Conservation (phyloP, 2,113 vertebrate genomes). For the Mustelus asterias region DNA sequence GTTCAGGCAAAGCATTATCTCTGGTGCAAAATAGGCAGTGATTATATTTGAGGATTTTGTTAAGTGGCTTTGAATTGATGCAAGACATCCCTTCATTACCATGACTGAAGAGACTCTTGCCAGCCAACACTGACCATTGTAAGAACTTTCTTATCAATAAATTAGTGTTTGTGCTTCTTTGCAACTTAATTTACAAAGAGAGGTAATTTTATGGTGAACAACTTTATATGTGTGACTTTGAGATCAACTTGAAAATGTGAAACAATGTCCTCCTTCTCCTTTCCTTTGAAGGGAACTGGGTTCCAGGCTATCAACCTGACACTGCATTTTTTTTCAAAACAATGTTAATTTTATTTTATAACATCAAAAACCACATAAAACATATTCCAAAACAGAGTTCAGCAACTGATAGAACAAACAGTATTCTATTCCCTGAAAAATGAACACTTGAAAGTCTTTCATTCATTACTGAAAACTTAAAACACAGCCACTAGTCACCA, state of each 20-base stretch:
- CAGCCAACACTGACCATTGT: not conserved
- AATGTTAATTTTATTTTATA: too few relatives aligned
- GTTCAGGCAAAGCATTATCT: constrained; percentile 19
- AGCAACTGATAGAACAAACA: too few relatives aligned
- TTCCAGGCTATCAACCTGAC: not conserved
- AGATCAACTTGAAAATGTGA: not conserved
- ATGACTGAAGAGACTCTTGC: not conserved
- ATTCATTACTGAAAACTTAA: too few relatives aligned
- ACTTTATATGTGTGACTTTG: not conserved
- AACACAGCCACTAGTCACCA: too few relatives aligned
- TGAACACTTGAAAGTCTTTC: too few relatives aligned
- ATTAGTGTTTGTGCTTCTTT: not conserved
- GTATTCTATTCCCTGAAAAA: too few relatives aligned
- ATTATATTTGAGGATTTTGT: not conserved
- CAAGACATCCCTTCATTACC: not conserved
- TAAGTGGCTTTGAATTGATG: constrained; percentile 4
- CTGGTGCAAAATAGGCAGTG: not conserved
- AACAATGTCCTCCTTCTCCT: not conserved
- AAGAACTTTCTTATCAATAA: not conserved
- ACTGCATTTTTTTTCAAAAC: not conserved
- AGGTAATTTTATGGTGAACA: not conserved
- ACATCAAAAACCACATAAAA: too few relatives aligned
- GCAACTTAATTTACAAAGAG: not conserved
- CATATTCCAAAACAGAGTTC: too few relatives aligned
- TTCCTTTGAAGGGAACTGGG: not conserved